These are phyloP conservation scores for Eurois occulta DNA, from an alignment of 2,888 invertebrate genomes.

Conservation along the genomic window DNA sequence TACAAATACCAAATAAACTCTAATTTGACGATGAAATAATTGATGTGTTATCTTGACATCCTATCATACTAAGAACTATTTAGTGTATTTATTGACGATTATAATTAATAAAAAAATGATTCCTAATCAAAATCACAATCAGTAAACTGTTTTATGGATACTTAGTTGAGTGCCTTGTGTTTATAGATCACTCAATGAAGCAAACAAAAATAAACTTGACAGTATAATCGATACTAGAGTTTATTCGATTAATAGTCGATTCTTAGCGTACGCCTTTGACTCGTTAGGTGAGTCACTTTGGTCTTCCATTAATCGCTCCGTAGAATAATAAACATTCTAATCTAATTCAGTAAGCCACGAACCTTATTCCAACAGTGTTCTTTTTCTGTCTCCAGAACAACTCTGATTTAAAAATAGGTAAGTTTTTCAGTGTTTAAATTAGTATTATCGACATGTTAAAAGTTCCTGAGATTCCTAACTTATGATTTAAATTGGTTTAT, in stretches of 20 bases:
- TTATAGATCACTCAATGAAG: not conserved
- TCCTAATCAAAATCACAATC: too few relatives aligned
- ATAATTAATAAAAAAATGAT: not conserved
- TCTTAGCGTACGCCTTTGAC: not conserved
- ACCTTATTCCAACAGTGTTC: not conserved
- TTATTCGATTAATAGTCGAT: constrained; percentile 19
- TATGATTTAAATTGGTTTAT: constrained; percentile 3
- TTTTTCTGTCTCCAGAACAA: not conserved
- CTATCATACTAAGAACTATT: not conserved
- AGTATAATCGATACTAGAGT: not conserved
- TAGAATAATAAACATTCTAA: not conserved
- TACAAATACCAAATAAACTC: not conserved
- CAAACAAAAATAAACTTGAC: not conserved
- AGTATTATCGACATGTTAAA: not conserved
- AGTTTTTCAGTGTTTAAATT: constrained; percentile 5
- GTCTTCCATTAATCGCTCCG: not conserved
- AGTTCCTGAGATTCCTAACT: not conserved
- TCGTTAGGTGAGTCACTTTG: not conserved
- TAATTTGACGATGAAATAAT: not conserved
- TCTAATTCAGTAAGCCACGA: not conserved
- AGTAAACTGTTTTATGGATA: not conserved
- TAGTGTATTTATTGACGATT: fast-evolving
- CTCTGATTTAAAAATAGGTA: constrained; percentile 10
- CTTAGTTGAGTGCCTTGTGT: not conserved
- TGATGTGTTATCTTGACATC: too few relatives aligned